phyloP scores from a whole-genome alignment of 2,797 vertebrate species.

The Lemur catta region DNA sequence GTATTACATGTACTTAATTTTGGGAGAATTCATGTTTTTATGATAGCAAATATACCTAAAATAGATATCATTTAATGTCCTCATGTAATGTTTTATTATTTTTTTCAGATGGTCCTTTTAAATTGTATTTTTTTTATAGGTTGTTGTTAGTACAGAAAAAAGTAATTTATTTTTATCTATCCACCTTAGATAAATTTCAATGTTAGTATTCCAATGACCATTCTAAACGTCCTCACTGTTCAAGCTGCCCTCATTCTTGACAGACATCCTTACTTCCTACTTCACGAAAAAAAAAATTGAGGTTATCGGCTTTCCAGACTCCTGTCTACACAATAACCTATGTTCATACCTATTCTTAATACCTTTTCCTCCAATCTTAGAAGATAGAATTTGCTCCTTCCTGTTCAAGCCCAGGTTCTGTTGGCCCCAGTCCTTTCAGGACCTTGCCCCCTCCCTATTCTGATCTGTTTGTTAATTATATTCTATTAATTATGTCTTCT shows the following conservation, averaged over 20 bases:
- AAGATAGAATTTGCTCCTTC: not conserved
- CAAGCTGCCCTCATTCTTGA: not conserved
- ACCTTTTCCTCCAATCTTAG: not conserved
- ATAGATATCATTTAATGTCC: not conserved
- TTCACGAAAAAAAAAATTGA: not conserved
- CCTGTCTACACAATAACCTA: not conserved
- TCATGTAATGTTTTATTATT: not conserved
- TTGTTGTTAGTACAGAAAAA: not conserved
- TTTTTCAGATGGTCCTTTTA: not conserved
- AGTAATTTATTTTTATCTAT: not conserved
- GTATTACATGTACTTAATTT: slow-evolving; percentile 8
- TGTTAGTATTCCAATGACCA: not conserved
- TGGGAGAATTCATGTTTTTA: not conserved
- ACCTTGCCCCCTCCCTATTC: not conserved
- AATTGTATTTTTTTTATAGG: not conserved
- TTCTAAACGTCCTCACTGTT: not conserved
- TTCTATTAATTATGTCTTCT: not conserved
- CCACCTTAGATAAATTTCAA: not conserved
- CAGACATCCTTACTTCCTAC: not conserved
- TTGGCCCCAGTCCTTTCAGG: not conserved
- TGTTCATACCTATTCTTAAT: not conserved
- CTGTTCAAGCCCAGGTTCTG: not conserved
- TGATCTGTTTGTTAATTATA: not conserved
- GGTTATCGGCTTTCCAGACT: not conserved
- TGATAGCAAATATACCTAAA: not conserved